These are phyloP conservation scores for Plebejus melissa DNA, from an alignment of 2,888 invertebrate species.

Conservation along the genomic window DNA sequence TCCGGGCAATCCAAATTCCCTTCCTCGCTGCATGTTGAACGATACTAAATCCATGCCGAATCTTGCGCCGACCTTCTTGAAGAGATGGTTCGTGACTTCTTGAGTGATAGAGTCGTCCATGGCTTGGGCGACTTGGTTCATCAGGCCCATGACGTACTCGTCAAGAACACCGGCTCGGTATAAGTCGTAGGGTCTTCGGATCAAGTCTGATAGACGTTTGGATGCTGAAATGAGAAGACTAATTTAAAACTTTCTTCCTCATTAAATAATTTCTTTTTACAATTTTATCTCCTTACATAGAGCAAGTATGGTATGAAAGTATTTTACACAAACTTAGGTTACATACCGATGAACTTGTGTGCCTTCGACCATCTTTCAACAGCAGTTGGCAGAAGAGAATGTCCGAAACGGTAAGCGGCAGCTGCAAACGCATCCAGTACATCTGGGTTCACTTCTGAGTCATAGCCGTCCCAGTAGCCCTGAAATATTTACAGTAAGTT, in stretches of 20 bases:
- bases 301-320: neutral
- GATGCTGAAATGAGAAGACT: constrained; percentile 80
- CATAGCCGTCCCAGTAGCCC: constrained; percentile 92
- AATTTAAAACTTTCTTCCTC: neutral
- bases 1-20: constrained; percentile 94
- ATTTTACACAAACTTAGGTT: neutral
- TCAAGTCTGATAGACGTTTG: constrained; percentile 91
- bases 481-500: constrained; percentile 48
- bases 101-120: constrained; percentile 96
- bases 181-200: constrained; percentile 92
- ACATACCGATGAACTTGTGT: constrained; percentile 92
- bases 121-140: constrained; percentile 96
- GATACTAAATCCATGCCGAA: constrained; percentile 95
- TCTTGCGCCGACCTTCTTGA: constrained; percentile 87
- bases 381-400: constrained; percentile 92
- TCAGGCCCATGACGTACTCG: constrained; percentile 94
- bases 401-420: constrained; percentile 95
- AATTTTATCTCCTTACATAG: too few relatives aligned
- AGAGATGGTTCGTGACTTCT: constrained; percentile 94
- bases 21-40: constrained; percentile 95
- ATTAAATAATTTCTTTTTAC: too few relatives aligned
- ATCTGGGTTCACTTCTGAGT: constrained; percentile 90
- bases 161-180: constrained; percentile 94
- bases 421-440: constrained; percentile 94
- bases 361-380: constrained; percentile 97